Conservation (phyloP, 1,140 invertebrate species). For the Kradibia gibbosae region DNA sequence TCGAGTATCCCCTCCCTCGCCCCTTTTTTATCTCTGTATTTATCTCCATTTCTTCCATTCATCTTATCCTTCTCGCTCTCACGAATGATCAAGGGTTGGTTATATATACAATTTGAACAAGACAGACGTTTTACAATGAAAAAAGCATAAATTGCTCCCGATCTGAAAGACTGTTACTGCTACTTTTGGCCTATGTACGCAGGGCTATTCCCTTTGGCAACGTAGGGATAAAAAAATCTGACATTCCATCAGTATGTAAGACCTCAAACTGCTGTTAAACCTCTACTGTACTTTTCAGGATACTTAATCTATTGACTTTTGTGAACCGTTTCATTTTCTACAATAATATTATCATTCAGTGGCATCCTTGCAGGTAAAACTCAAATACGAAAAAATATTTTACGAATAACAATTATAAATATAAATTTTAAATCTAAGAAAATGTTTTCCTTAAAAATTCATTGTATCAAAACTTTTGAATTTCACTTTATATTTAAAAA, state of each 20-base stretch:
- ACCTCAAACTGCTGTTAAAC: not conserved
- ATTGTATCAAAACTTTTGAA: not conserved
- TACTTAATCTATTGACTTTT: not conserved
- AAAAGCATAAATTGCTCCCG: constrained; percentile 36
- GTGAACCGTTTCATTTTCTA: not conserved
- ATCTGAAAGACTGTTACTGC: constrained; percentile 10
- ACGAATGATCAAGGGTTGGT: not conserved
- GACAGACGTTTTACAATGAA: constrained; percentile 5
- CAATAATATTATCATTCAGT: not conserved
- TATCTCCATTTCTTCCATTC: too few relatives aligned
- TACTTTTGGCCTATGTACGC: not conserved
- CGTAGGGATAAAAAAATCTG: constrained; percentile 9
- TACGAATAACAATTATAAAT: not conserved
- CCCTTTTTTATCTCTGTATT: too few relatives aligned
- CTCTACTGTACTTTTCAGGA: not conserved
- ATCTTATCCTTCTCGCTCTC: not conserved
- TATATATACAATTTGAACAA: not conserved
- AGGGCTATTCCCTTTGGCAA: not conserved
- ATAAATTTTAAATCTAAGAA: too few relatives aligned
- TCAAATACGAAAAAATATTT: not conserved
- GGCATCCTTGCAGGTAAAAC: not conserved
- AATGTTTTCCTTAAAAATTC: too few relatives aligned
- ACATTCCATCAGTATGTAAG: not conserved
- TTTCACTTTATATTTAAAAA: not conserved
- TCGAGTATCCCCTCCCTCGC: not conserved